These are phyloP conservation scores for Hippolais icterina DNA, from an alignment of 2,113 vertebrate genomes.

Conservation along the genomic window DNA sequence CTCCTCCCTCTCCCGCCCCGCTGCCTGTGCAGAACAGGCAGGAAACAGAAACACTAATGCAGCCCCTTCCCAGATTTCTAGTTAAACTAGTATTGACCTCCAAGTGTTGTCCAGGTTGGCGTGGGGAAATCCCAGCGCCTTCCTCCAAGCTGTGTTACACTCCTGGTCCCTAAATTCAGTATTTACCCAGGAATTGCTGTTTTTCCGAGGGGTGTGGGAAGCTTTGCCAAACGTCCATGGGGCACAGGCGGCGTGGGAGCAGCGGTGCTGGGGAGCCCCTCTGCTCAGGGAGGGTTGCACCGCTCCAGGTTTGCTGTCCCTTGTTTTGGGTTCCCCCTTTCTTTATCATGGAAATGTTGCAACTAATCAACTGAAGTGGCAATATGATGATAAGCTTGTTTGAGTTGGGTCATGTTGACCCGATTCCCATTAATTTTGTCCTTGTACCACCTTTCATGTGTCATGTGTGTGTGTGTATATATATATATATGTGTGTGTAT, in stretches of 20 bases:
- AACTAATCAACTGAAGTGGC: constrained; percentile 62
- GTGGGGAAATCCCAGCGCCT: background rate
- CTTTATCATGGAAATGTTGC: constrained; percentile 67
- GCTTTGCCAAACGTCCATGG: constrained; percentile 66
- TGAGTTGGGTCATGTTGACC: constrained; percentile 72
- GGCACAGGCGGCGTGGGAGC: background rate
- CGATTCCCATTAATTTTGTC: constrained; percentile 60
- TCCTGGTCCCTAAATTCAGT: background rate
- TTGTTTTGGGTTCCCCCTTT: constrained; percentile 42
- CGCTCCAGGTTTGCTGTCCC: background rate
- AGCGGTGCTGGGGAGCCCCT: background rate
- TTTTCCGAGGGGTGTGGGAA: background rate
- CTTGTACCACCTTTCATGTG: constrained; percentile 46
- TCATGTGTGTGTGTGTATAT: fast-evolving
- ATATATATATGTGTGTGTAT: background rate
- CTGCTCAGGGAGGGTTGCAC: background rate
- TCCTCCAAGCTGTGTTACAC: background rate
- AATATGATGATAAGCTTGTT: constrained; percentile 70
- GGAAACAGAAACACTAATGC: constrained; percentile 41
- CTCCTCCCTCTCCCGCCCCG: background rate
- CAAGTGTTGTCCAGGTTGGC: background rate
- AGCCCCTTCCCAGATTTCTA: background rate
- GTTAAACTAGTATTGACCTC: background rate
- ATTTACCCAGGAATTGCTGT: background rate
- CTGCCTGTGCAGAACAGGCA: background rate